These are phyloP conservation scores for Drosophila pseudoananassae DNA, from an alignment of 1,140 invertebrate genomes.

Conservation along the genomic window DNA sequence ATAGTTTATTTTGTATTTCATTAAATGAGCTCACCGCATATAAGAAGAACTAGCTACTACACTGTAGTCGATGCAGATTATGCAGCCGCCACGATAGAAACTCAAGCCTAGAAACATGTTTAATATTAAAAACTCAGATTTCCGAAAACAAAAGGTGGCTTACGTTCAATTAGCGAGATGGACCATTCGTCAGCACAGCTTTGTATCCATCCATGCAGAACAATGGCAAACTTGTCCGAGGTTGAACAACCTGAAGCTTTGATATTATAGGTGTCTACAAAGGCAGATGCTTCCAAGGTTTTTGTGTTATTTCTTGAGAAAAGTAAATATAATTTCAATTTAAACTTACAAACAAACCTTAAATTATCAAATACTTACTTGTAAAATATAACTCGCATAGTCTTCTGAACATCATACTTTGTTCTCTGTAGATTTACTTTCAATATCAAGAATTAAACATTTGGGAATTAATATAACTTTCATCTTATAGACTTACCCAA, in stretches of 20 bases:
- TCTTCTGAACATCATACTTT: slow-evolving; percentile 50
- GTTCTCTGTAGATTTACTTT: slow-evolving; percentile 32
- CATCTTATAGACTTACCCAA: slow-evolving; percentile 25
- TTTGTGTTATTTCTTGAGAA: slow-evolving; percentile 60
- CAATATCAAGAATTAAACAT: not conserved
- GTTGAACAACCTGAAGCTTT: slow-evolving; percentile 47
- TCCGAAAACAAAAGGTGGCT: not conserved
- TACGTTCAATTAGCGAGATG: slow-evolving; percentile 68
- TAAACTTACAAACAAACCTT: not conserved
- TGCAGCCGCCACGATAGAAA: slow-evolving; percentile 75
- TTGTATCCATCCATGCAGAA: slow-evolving; percentile 82
- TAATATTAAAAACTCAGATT: not conserved
- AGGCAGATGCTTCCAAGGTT: slow-evolving; percentile 44
- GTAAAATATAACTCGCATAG: slow-evolving; percentile 56
- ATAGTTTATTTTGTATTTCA: not conserved
- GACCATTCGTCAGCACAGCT: slow-evolving; percentile 76
- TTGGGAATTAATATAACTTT: not conserved
- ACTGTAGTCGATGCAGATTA: slow-evolving; percentile 82
- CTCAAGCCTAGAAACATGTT: slow-evolving; percentile 58
- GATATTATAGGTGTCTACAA: slow-evolving; percentile 38
- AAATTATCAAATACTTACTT: slow-evolving; percentile 29
- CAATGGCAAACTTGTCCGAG: slow-evolving; percentile 70
- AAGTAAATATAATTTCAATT: not conserved
- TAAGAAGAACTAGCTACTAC: slow-evolving; percentile 62
- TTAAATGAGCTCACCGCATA: slow-evolving; percentile 39